Conservation (phyloP, 1,140 invertebrate genomes). For the Papilio machaon region DNA sequence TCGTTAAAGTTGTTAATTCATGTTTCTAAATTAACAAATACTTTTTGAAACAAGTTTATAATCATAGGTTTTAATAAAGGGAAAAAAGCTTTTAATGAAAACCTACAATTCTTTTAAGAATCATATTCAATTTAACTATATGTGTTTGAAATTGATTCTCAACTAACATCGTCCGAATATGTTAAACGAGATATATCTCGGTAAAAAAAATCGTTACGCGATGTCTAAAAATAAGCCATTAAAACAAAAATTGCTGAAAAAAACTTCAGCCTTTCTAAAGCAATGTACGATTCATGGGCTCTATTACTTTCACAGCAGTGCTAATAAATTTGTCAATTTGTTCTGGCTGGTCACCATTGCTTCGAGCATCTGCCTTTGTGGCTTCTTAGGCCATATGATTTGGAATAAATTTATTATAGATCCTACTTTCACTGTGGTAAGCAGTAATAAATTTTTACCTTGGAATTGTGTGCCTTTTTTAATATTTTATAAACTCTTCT, state of each 20-base stretch:
- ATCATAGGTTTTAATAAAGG: neutral
- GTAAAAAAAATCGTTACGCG: neutral
- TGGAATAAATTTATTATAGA: conserved; percentile 63
- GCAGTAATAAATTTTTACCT: conserved; percentile 35
- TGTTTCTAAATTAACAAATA: neutral
- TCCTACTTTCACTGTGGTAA: conserved; percentile 73
- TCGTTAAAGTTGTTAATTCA: neutral
- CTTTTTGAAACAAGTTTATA: neutral
- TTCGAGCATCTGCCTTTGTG: conserved; percentile 54
- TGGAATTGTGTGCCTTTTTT: too few species aligned
- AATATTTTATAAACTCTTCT: too few species aligned
- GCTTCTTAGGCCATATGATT: conserved; percentile 67
- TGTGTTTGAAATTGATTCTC: neutral
- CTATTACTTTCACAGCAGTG: conserved; percentile 58
- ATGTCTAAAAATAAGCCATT: neutral
- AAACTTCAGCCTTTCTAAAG: conserved; percentile 49
- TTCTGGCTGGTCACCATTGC: conserved; percentile 56
- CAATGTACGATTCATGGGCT: conserved; percentile 63
- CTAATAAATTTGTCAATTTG: conserved; percentile 43
- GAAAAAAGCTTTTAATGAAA: neutral
- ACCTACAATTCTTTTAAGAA: neutral
- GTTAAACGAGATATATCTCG: neutral
- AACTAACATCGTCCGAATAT: neutral
- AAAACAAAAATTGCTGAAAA: conserved; percentile 9
- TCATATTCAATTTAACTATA: neutral